phyloP scores from a whole-genome alignment of 2,797 vertebrate species.

The Bovichtus diacanthus region DNA sequence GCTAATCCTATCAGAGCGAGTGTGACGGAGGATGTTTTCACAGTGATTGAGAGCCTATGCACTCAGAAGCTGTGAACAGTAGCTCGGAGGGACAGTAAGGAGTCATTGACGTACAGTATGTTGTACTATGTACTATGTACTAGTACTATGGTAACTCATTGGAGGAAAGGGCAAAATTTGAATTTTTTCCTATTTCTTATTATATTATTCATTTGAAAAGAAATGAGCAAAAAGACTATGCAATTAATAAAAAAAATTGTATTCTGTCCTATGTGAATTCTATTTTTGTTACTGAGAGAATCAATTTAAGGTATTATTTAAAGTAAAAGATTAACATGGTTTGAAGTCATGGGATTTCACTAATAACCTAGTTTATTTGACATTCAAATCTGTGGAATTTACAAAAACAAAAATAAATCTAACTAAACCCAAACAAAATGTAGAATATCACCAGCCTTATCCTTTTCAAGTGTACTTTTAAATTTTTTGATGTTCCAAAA shows the following conservation, averaged over 20 bases:
- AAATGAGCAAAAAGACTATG: background rate
- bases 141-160: background rate
- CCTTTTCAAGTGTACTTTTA: no score
- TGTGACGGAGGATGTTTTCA: constrained; percentile 63
- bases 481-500: no score
- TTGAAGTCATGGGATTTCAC: background rate
- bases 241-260: no score
- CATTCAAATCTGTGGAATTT: background rate
- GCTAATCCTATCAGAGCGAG: constrained; percentile 70
- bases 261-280: background rate
- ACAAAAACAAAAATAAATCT: background rate
- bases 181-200: background rate
- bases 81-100: constrained; percentile 16
- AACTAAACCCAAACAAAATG: background rate
- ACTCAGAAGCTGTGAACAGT: constrained; percentile 19
- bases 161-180: background rate
- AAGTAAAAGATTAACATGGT: background rate
- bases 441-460: no score
- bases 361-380: background rate
- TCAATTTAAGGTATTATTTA: background rate
- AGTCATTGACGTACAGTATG: constrained; percentile 1
- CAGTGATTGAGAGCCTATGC: constrained; percentile 49
- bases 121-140: background rate
- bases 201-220: background rate
- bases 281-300: background rate